phyloP scores from a whole-genome alignment of 2,888 invertebrate genomes.

The Nezara viridula region DNA sequence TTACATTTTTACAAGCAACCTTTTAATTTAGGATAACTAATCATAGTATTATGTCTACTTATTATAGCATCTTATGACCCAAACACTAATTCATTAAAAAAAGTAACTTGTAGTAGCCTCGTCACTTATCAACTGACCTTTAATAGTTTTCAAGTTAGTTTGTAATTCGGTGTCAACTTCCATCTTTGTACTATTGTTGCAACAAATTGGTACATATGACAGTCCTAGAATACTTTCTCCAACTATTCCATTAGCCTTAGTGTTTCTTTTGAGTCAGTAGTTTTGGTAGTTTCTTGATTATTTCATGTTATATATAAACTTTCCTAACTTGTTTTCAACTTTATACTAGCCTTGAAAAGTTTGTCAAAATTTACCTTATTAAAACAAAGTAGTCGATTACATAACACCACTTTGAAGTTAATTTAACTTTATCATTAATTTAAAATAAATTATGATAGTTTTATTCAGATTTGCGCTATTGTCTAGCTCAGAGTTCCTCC shows the following conservation, averaged over 20 bases:
- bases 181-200: conserved; percentile 1
- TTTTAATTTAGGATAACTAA: too few relatives aligned
- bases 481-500: too few relatives aligned
- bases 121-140: too few relatives aligned
- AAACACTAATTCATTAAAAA: not conserved
- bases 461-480: too few relatives aligned
- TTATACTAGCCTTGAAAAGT: not conserved
- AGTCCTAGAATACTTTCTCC: not conserved
- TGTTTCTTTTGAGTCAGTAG: not conserved
- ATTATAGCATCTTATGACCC: not conserved
- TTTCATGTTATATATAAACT: not conserved
- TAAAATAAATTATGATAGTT: too few relatives aligned
- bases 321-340: not conserved
- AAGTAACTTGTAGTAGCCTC: not conserved
- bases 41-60: too few relatives aligned
- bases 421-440: too few relatives aligned
- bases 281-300: not conserved
- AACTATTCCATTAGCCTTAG: conserved; percentile 1
- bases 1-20: too few relatives aligned
- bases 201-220: not conserved
- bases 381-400: too few relatives aligned
- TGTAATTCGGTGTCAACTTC: not conserved
- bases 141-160: conserved; percentile 1
- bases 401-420: too few relatives aligned
- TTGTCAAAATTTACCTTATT: too few relatives aligned